Percentiles rank a stretch among this genome's conserved stretches.
These are phyloP conservation scores for Strigamia maritima DNA, from an alignment of 2,888 invertebrate species.

Conservation along the genomic window DNA sequence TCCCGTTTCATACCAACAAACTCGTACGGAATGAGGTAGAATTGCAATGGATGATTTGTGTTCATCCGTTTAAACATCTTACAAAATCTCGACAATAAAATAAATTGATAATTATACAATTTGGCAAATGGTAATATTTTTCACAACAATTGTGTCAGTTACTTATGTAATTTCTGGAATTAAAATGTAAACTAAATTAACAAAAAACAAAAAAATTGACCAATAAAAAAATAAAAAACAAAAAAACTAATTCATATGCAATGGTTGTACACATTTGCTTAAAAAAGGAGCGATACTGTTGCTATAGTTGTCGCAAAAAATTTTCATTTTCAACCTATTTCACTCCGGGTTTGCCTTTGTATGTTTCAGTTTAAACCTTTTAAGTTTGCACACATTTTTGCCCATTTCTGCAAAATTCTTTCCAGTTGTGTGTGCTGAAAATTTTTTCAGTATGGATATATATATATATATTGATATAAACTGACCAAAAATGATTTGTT, in stretches of 20 bases:
- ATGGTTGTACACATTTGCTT: neutral
- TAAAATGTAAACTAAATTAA: neutral
- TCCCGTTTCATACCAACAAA: slow-evolving; percentile 20
- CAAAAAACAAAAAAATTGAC: neutral
- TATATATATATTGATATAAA: neutral
- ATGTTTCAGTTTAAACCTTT: neutral
- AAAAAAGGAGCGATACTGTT: neutral
- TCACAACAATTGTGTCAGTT: too few species aligned
- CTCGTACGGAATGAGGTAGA: slow-evolving; percentile 31
- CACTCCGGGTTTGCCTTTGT: slow-evolving; percentile 11
- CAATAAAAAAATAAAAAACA: neutral
- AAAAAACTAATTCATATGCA: neutral
- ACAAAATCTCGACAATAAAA: neutral
- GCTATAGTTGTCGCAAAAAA: slow-evolving; percentile 1
- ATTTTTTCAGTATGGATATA: neutral
- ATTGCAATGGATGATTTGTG: neutral
- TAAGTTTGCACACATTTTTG: slow-evolving; percentile 20
- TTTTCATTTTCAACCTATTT: neutral
- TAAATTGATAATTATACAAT: neutral
- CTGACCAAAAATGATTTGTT: slow-evolving; percentile 16
- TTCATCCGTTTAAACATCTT: neutral
- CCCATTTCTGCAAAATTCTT: neutral
- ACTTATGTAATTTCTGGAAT: too few species aligned
- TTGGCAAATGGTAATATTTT: too few species aligned
- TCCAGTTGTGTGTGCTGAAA: neutral